Conservation (phyloP, 2,888 invertebrate genomes). For the Hetaerina titia region DNA sequence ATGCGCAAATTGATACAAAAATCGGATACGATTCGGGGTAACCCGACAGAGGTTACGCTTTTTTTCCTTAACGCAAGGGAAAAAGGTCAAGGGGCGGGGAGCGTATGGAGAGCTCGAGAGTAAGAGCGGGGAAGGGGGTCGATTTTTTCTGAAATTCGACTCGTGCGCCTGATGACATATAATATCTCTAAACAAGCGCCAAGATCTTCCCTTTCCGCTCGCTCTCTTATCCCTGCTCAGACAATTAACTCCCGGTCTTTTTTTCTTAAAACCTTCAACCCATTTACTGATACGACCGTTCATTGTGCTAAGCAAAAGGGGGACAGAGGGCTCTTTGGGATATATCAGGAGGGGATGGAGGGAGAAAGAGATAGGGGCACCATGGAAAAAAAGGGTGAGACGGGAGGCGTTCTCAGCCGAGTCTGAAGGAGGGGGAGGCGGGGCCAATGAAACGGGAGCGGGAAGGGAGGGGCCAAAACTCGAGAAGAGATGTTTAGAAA, state of each 20-base stretch:
- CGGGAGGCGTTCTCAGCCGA: neutral
- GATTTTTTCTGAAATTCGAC: neutral
- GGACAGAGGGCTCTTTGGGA: too few species aligned
- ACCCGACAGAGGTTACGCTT: too few species aligned
- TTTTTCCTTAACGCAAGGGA: too few species aligned
- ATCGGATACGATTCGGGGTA: too few species aligned
- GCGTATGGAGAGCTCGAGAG: neutral
- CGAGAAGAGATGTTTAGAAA: conserved; percentile 23
- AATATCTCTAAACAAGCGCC: neutral
- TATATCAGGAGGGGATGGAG: neutral
- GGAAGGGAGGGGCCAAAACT: neutral
- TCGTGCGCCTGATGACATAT: neutral
- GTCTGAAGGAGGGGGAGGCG: neutral
- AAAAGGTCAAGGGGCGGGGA: neutral
- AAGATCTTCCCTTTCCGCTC: neutral
- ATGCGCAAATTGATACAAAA: too few species aligned
- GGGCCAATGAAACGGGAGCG: neutral
- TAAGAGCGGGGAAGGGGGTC: neutral
- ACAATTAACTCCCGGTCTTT: neutral
- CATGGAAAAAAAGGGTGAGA: neutral
- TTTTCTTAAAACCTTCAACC: neutral
- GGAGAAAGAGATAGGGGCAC: neutral
- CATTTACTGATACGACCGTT: neutral
- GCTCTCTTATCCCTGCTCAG: neutral
- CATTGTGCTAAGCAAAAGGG: neutral